Conservation (phyloP, 1,140 invertebrate genomes). For the Xylocopa sonorina region DNA sequence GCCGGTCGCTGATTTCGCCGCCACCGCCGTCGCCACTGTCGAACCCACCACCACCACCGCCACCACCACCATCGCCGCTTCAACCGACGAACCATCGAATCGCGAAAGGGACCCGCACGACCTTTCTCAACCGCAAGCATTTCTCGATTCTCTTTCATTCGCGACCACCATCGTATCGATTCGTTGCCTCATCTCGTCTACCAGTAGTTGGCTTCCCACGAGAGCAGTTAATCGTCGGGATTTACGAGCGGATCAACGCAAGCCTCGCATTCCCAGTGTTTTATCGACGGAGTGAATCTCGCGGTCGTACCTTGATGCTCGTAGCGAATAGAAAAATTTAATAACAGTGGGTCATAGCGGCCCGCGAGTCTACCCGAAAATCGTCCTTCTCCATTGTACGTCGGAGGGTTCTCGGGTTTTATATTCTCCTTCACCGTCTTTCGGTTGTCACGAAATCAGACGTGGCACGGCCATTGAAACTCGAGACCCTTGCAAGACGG, state of each 20-base stretch:
- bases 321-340: no score
- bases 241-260: conserved; percentile 15
- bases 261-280: conserved; percentile 15
- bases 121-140: conserved; percentile 2
- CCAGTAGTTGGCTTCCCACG: conserved; percentile 4
- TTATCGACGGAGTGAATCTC: not conserved
- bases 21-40: not conserved
- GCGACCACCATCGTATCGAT: no score
- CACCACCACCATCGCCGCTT: no score
- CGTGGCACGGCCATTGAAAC: conserved; percentile 69
- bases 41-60: not conserved
- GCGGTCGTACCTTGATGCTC: no score
- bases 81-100: not conserved
- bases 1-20: not conserved
- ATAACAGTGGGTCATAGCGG: no score
- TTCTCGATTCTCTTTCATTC: not conserved
- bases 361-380: not conserved
- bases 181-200: not conserved
- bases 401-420: not conserved
- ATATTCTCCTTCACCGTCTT: conserved; percentile 33
- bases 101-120: not conserved
- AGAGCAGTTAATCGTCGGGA: not conserved
- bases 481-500: conserved; percentile 67
- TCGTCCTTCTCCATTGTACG: not conserved
- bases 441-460: conserved; percentile 55